phyloP scores from a whole-genome alignment of 1,140 invertebrate genomes.

The Euglossa dilemma region DNA sequence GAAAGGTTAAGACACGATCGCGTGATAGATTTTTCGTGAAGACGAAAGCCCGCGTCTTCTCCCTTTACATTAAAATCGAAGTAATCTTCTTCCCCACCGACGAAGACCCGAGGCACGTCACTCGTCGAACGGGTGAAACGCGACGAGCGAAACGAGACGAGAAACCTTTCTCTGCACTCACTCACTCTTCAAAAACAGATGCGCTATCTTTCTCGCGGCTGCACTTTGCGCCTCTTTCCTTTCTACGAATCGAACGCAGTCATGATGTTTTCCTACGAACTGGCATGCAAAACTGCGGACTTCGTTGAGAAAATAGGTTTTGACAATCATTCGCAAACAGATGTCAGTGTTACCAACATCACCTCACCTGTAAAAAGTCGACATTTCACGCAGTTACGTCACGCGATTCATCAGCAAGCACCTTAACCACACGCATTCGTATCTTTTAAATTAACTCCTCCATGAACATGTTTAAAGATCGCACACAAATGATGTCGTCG shows the following conservation, averaged over 20 bases:
- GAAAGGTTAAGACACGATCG: conserved; percentile 36
- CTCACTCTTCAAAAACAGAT: conserved; percentile 32
- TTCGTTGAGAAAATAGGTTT: conserved; percentile 73
- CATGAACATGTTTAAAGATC: not conserved
- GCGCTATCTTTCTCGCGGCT: conserved; percentile 9
- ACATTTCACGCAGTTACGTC: conserved; percentile 50
- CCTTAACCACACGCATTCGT: not conserved
- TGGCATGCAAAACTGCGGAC: conserved; percentile 46
- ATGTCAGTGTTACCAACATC: conserved; percentile 59
- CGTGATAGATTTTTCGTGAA: conserved; percentile 15
- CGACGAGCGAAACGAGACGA: conserved; percentile 37
- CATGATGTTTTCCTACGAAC: conserved; percentile 49
- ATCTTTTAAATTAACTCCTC: not conserved
- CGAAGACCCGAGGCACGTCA: conserved; percentile 55
- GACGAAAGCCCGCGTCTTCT: conserved; percentile 38
- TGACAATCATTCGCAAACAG: conserved; percentile 79
- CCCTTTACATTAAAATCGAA: conserved; percentile 34
- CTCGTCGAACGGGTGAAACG: conserved; percentile 48
- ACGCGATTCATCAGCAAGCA: not conserved
- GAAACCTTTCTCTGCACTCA: conserved; percentile 40
- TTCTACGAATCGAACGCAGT: conserved; percentile 38
- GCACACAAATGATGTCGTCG: not conserved
- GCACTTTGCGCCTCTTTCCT: conserved; percentile 28
- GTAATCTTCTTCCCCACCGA: conserved; percentile 41
- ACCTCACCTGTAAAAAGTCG: conserved; percentile 17